Conservation (phyloP, 2,797 vertebrate species). For the Remorina albescens region DNA sequence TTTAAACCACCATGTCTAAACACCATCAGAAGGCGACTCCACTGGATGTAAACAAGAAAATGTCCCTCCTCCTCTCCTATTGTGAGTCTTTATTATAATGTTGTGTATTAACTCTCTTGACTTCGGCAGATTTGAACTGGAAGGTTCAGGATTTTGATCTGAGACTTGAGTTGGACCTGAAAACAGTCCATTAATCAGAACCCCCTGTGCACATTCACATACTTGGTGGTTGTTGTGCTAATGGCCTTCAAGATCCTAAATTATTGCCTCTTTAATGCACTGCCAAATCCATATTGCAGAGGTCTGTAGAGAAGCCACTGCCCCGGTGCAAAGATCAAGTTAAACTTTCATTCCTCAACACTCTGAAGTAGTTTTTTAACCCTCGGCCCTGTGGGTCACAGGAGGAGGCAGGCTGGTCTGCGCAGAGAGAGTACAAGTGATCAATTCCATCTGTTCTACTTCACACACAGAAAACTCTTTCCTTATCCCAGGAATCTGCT, state of each 20-base stretch:
- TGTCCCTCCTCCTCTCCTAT: no score
- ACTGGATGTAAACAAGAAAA: no score
- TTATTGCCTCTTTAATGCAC: not conserved
- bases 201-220: not conserved
- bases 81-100: not conserved
- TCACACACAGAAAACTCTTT: conserved; percentile 2
- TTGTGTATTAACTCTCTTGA: no score
- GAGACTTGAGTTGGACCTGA: not conserved
- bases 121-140: not conserved
- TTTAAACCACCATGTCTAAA: no score
- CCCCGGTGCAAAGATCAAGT: not conserved
- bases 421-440: conserved; percentile 34
- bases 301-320: not conserved
- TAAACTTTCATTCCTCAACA: not conserved
- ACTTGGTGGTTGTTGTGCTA: not conserved
- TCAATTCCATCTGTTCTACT: conserved; percentile 65
- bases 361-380: not conserved
- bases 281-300: not conserved
- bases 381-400: conserved; percentile 3
- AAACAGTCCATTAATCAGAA: not conserved
- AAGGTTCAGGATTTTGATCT: not conserved
- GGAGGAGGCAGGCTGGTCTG: conserved; percentile 6
- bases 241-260: conserved; percentile 11
- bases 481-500: conserved; percentile 44
- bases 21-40: not conserved